Conservation (phyloP, 1,140 invertebrate genomes). For the Magallana ariakensis region DNA sequence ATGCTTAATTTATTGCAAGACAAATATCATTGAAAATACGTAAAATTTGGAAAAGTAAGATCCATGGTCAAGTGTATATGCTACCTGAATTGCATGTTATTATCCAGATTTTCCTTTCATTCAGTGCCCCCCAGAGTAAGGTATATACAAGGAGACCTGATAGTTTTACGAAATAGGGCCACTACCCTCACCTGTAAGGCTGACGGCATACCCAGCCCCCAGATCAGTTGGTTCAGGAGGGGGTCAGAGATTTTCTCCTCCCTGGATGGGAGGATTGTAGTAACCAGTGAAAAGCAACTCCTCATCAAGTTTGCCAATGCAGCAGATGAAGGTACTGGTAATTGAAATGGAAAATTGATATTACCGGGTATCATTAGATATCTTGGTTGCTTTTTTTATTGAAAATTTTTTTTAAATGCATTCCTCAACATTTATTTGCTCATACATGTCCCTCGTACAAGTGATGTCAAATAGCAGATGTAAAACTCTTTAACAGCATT, state of each 20-base stretch:
- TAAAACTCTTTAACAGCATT: no score
- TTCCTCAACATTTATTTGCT: no score
- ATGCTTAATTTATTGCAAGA: no score
- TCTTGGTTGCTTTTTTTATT: no score
- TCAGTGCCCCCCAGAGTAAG: conserved; percentile 55
- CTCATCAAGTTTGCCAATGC: conserved; percentile 56
- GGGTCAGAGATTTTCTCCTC: conserved; percentile 44
- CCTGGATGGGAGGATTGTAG: conserved; percentile 58
- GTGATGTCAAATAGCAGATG: no score
- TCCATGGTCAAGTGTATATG: no score
- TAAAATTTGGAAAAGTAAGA: no score
- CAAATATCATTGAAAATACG: no score
- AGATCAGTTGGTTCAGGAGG: conserved; percentile 55
- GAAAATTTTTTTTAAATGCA: no score
- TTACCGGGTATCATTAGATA: no score
- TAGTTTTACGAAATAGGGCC: conserved; percentile 51
- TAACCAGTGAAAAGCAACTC: conserved; percentile 53
- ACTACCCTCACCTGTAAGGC: conserved; percentile 58
- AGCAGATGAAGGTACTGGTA: conserved; percentile 57
- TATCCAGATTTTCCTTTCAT: neutral
- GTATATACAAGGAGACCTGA: conserved; percentile 56
- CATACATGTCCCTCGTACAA: no score
- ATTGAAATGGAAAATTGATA: neutral
- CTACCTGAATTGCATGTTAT: no score
- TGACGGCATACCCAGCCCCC: conserved; percentile 58